A percentile compares a stretch with the other conserved stretches of the same genome.
phyloP scores from a whole-genome alignment of 2,888 invertebrate genomes.

The Orthosia cruda region DNA sequence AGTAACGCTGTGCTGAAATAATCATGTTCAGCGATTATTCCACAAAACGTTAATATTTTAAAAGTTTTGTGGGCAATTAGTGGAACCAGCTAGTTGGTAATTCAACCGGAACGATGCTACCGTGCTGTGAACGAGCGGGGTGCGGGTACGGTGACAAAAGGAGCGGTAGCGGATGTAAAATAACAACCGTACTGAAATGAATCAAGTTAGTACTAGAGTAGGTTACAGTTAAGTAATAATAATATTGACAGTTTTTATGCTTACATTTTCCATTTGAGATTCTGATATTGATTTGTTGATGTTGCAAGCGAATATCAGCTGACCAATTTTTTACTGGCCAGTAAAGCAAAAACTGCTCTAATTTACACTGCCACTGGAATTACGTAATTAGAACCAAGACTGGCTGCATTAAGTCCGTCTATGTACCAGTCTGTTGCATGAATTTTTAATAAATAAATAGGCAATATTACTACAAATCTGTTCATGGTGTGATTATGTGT shows the following conservation, averaged over 20 bases:
- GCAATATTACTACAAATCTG: background rate
- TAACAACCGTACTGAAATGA: too few species aligned
- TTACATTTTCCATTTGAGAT: too few species aligned
- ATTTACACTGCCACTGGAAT: background rate
- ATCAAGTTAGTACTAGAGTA: too few species aligned
- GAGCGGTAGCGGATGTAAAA: conserved; percentile 9
- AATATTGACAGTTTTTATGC: too few species aligned
- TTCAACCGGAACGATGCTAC: conserved; percentile 75
- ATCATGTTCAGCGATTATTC: conserved; percentile 61
- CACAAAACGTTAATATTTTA: conserved; percentile 76
- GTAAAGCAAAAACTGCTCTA: conserved; percentile 8
- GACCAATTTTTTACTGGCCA: conserved; percentile 11
- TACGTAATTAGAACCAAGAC: background rate
- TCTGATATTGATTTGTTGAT: too few species aligned
- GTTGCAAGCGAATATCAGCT: conserved; percentile 11
- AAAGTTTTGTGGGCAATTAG: conserved; percentile 81
- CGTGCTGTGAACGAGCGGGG: conserved; percentile 59
- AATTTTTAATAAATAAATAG: too few species aligned
- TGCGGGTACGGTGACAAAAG: conserved; percentile 19
- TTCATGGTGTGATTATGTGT: too few species aligned
- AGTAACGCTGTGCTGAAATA: conserved; percentile 52
- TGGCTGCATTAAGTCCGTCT: too few species aligned
- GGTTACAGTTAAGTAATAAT: too few species aligned
- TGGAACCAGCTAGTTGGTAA: conserved; percentile 75
- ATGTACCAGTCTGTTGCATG: too few species aligned